A percentile compares a stretch with the other conserved stretches of the same genome.
Conservation (phyloP, 2,888 invertebrate genomes). For the Plusia festucae region DNA sequence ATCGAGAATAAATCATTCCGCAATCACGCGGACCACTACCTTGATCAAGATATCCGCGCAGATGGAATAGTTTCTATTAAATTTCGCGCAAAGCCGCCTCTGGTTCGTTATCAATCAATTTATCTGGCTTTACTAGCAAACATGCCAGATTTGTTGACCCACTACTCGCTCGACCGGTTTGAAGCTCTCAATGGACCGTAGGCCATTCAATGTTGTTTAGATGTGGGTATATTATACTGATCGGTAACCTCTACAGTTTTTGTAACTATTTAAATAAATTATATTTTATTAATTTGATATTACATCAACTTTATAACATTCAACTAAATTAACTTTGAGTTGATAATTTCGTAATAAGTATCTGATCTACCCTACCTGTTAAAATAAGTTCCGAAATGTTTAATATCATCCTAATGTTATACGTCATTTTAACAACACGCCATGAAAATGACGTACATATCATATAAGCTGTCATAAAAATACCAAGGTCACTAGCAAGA, state of each 20-base stretch:
- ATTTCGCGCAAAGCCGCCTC: slow-evolving; percentile 79
- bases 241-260: slow-evolving; percentile 46
- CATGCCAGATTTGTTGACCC: slow-evolving; percentile 79
- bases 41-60: slow-evolving; percentile 74
- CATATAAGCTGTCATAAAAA: slow-evolving; percentile 52
- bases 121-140: slow-evolving; percentile 79
- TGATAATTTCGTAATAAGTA: slow-evolving; percentile 23
- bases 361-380: slow-evolving; percentile 39
- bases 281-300: slow-evolving; percentile 24
- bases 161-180: slow-evolving; percentile 77
- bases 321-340: slow-evolving; percentile 24
- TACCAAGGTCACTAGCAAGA: slow-evolving; percentile 44
- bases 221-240: slow-evolving; percentile 44
- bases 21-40: slow-evolving; percentile 70
- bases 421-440: slow-evolving; percentile 54
- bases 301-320: slow-evolving; percentile 18
- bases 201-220: slow-evolving; percentile 69
- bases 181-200: slow-evolving; percentile 72
- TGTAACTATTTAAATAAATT: slow-evolving; percentile 46
- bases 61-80: slow-evolving; percentile 80
- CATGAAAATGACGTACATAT: slow-evolving; percentile 46
- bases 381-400: slow-evolving; percentile 45
- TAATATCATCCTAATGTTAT: slow-evolving; percentile 36
- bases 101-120: slow-evolving; percentile 85
- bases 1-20: slow-evolving; percentile 71